Percentiles rank a stretch among this genome's conserved stretches.
Conservation (phyloP, 2,797 vertebrate species). For the Acropternis orthonyx region DNA sequence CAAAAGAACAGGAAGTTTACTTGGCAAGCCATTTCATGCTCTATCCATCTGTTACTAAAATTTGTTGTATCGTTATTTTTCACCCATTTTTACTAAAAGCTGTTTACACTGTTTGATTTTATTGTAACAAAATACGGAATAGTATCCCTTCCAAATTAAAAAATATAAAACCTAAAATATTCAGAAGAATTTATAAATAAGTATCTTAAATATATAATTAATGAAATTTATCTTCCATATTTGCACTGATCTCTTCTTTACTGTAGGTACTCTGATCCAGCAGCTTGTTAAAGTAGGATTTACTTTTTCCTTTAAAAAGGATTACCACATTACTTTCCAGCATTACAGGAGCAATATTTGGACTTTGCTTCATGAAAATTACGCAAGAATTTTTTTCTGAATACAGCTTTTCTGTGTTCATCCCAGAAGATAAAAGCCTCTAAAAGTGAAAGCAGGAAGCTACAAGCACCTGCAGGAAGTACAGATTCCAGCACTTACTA, state of each 20-base stretch:
- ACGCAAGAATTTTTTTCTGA: background rate
- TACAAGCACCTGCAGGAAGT: background rate
- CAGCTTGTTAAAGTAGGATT: background rate
- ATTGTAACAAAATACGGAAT: background rate
- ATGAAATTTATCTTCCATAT: background rate
- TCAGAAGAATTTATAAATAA: background rate
- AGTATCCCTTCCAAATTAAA: background rate
- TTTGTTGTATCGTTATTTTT: background rate
- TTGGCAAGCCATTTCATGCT: background rate
- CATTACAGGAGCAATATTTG: background rate
- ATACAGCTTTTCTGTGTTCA: background rate
- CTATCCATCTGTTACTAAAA: background rate
- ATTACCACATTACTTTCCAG: background rate
- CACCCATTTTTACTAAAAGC: background rate
- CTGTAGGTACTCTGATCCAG: background rate
- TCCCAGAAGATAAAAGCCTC: background rate
- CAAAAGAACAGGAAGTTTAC: background rate
- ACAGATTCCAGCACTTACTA: background rate
- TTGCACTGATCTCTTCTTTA: background rate
- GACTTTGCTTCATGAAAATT: background rate
- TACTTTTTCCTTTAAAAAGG: background rate
- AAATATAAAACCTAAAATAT: background rate
- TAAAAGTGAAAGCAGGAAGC: background rate
- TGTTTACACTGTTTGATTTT: background rate
- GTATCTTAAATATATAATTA: background rate